Evolutionary conservation across 2,797 vertebrate species (phyloP).

Genomic region (Chloroceryle inda): DNA sequence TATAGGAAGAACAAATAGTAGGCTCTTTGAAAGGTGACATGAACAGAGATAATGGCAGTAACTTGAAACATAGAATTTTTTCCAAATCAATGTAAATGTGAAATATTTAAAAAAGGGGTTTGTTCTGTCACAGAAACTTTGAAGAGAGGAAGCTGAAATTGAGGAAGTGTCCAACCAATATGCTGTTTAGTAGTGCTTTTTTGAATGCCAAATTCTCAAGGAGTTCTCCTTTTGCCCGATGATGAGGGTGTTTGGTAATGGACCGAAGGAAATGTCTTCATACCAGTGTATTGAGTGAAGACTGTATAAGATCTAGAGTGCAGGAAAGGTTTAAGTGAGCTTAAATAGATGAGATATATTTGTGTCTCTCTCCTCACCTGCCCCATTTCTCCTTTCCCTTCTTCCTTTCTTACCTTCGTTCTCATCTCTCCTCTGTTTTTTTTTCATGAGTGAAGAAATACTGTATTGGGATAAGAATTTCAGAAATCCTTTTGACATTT

Average conservation of each 20-base stretch:
- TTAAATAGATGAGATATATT: neutral
- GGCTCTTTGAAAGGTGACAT: neutral
- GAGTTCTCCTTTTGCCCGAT: neutral
- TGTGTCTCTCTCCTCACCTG: neutral
- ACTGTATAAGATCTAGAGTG: neutral
- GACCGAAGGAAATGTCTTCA: neutral
- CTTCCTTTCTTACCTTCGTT: neutral
- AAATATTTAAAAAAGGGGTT: neutral
- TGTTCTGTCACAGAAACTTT: neutral
- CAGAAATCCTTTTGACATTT: neutral
- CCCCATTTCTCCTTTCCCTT: no score
- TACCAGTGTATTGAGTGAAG: neutral
- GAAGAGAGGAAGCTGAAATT: neutral
- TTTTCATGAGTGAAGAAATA: neutral
- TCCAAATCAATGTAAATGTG: neutral
- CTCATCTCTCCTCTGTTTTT: accelerated
- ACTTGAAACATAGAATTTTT: neutral
- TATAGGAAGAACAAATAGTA: neutral
- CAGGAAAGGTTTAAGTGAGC: neutral
- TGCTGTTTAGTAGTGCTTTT: neutral
- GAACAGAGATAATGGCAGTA: neutral
- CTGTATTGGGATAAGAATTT: neutral
- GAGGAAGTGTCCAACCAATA: neutral
- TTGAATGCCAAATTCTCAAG: neutral
- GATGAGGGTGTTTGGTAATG: neutral